A percentile compares a stretch with the other conserved stretches of the same genome.
Conservation (phyloP, 2,113 vertebrate genomes). For the Ciconia stormi region DNA sequence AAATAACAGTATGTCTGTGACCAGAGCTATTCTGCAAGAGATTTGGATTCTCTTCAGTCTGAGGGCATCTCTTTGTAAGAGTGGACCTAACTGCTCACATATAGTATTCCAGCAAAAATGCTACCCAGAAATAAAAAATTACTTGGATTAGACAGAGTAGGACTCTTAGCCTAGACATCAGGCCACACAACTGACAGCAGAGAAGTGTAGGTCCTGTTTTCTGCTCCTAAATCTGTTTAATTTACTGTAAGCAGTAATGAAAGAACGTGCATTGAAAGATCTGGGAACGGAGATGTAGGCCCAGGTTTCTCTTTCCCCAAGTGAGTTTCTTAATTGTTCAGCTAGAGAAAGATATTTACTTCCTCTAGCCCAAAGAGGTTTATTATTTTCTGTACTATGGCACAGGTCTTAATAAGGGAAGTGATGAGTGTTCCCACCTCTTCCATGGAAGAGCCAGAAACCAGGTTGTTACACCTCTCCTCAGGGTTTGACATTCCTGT, state of each 20-base stretch:
- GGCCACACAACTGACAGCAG: neutral
- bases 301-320: neutral
- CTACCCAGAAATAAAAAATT: neutral
- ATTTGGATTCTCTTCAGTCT: neutral
- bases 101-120: neutral
- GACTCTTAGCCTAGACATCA: neutral
- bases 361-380: neutral
- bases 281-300: neutral
- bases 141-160: neutral
- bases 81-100: neutral
- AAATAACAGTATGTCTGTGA: neutral
- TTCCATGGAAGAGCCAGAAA: neutral
- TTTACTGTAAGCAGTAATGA: neutral
- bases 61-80: neutral
- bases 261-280: neutral
- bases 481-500: neutral
- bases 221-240: neutral
- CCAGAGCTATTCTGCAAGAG: neutral
- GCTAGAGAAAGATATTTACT: neutral
- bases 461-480: neutral
- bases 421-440: neutral
- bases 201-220: neutral
- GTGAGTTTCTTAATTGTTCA: neutral
- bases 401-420: neutral
- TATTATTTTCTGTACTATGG: neutral